These are phyloP conservation scores for Aleiodes sp. DNA, from an alignment of 1,140 invertebrate genomes.

Conservation along the genomic window DNA sequence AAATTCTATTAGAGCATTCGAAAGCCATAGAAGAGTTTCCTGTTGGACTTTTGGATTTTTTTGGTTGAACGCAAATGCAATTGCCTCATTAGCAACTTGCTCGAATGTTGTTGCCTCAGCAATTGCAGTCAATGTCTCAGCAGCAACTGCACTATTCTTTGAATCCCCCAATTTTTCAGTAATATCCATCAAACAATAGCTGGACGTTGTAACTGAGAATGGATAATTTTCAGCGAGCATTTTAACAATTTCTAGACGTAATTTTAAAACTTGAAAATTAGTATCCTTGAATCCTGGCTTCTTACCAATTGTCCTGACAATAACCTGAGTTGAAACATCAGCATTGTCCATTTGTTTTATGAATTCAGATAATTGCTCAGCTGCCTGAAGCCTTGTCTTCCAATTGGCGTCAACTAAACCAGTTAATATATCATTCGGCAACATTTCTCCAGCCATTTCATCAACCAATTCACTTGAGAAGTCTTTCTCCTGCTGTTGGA, in stretches of 20 bases:
- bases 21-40: slow-evolving; percentile 83
- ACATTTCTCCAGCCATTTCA: slow-evolving; percentile 72
- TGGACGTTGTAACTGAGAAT: slow-evolving; percentile 77
- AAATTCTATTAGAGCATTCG: slow-evolving; percentile 83
- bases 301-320: slow-evolving; percentile 79
- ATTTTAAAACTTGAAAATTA: slow-evolving; percentile 92
- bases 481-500: slow-evolving; percentile 53
- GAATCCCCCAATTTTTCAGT: slow-evolving; percentile 86
- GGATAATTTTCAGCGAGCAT: slow-evolving; percentile 80
- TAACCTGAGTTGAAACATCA: slow-evolving; percentile 78
- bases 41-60: slow-evolving; percentile 93
- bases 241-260: slow-evolving; percentile 81
- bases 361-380: slow-evolving; percentile 76
- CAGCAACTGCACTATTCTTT: slow-evolving; percentile 78
- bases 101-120: slow-evolving; percentile 83
- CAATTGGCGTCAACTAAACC: slow-evolving; percentile 83
- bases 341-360: slow-evolving; percentile 69
- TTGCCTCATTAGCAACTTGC: slow-evolving; percentile 75
- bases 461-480: slow-evolving; percentile 73
- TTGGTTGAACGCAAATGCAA: slow-evolving; percentile 82
- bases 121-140: slow-evolving; percentile 78
- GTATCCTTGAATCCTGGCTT: slow-evolving; percentile 94
- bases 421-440: slow-evolving; percentile 72
- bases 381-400: slow-evolving; percentile 84
- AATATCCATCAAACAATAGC: slow-evolving; percentile 81